Evolutionary conservation across 2,888 invertebrate species (phyloP).

Genomic region (Abrostola tripartita): DNA sequence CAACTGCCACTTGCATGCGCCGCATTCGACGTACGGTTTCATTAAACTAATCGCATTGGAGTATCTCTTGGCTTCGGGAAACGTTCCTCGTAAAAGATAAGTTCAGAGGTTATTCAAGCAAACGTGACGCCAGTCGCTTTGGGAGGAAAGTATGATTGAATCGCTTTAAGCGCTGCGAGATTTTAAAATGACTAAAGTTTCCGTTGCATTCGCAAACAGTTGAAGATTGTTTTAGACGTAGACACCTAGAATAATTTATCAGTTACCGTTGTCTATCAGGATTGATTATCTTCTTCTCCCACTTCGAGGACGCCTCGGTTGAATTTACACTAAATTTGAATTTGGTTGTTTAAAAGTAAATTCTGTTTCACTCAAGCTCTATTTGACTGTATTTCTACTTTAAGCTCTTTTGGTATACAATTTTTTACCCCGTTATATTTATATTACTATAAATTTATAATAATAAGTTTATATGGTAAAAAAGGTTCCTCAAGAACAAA

Average conservation of each 20-base stretch:
- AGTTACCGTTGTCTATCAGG: slow-evolving; percentile 31
- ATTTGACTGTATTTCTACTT: too few relatives aligned
- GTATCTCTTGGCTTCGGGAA: slow-evolving; percentile 65
- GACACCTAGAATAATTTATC: slow-evolving; percentile 41
- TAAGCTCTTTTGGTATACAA: too few relatives aligned
- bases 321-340: neutral
- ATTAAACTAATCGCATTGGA: slow-evolving; percentile 72
- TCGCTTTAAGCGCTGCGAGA: slow-evolving; percentile 46
- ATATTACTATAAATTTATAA: too few relatives aligned
- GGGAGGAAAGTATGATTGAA: slow-evolving; percentile 54
- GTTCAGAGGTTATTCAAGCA: slow-evolving; percentile 40
- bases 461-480: too few relatives aligned
- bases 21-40: slow-evolving; percentile 65
- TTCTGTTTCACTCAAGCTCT: too few relatives aligned
- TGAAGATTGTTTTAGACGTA: slow-evolving; percentile 38
- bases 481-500: too few relatives aligned
- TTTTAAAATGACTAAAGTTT: slow-evolving; percentile 56
- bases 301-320: too few relatives aligned
- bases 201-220: slow-evolving; percentile 46
- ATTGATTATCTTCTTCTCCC: slow-evolving; percentile 34
- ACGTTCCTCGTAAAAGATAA: slow-evolving; percentile 52
- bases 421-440: too few relatives aligned
- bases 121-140: slow-evolving; percentile 40
- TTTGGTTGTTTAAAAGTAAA: too few relatives aligned
- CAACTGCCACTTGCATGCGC: slow-evolving; percentile 70